Percentiles rank a stretch among this genome's conserved stretches.
These are phyloP conservation scores for Halcyon smyrnensis DNA, from an alignment of 2,797 vertebrate species.

Conservation along the genomic window DNA sequence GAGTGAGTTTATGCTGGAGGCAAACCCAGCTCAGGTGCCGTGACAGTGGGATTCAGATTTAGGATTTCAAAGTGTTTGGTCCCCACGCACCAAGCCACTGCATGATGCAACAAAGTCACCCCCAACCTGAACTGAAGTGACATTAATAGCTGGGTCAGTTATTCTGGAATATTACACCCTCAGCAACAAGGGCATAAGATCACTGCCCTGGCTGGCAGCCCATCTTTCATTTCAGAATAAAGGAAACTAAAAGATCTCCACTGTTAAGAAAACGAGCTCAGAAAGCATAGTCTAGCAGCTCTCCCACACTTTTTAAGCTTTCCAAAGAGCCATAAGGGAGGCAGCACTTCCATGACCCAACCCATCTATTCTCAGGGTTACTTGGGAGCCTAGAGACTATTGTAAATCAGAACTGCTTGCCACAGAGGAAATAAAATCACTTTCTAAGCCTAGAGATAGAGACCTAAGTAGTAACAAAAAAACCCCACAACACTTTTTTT, in stretches of 20 bases:
- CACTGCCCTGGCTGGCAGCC: not conserved
- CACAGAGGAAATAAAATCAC: not conserved
- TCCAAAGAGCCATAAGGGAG: not conserved
- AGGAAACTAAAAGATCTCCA: not conserved
- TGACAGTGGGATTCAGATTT: no score
- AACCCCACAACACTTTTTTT: no score
- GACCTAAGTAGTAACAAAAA: not conserved
- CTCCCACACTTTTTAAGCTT: not conserved
- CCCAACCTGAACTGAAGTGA: not conserved
- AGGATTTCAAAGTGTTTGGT: not conserved
- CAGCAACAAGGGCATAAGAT: not conserved
- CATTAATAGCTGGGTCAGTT: not conserved
- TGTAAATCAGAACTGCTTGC: not conserved
- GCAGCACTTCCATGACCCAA: not conserved
- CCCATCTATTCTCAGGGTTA: not conserved
- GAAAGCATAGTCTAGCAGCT: not conserved
- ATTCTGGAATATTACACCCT: not conserved
- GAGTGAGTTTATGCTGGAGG: not conserved
- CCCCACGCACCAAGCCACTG: no score
- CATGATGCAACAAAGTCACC: not conserved
- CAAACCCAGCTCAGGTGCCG: not conserved
- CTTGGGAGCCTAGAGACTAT: not conserved
- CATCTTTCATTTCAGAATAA: not conserved
- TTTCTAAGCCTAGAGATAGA: not conserved
- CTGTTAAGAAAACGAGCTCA: not conserved